phyloP scores from a whole-genome alignment of 2,888 invertebrate genomes.

The Scrobipalpa atriplicella region DNA sequence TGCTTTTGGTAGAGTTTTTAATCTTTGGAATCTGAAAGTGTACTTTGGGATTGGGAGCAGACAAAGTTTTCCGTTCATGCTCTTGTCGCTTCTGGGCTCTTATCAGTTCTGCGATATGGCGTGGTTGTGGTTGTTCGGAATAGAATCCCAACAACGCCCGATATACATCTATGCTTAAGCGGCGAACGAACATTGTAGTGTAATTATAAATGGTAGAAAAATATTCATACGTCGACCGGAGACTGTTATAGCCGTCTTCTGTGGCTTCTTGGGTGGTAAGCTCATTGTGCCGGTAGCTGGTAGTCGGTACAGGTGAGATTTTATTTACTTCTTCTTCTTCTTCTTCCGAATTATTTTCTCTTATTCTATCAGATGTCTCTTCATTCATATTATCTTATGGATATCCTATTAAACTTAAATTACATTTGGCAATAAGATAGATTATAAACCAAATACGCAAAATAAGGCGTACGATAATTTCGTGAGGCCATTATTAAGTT shows the following conservation, averaged over 20 bases:
- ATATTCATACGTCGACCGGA: conserved; percentile 62
- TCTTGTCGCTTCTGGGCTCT: conserved; percentile 53
- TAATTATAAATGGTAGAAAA: conserved; percentile 56
- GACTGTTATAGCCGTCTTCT: conserved; percentile 26
- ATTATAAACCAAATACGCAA: neutral
- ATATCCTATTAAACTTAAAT: conserved; percentile 33
- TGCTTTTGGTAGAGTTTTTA: neutral
- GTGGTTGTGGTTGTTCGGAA: conserved; percentile 55
- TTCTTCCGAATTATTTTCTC: conserved; percentile 46
- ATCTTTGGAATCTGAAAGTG: neutral
- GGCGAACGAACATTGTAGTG: conserved; percentile 57
- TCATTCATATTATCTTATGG: conserved; percentile 56
- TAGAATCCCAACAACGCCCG: conserved; percentile 49
- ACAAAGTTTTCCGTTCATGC: conserved; percentile 49
- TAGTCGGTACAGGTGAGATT: conserved; percentile 41
- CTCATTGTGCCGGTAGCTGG: conserved; percentile 34
- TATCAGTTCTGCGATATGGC: conserved; percentile 59
- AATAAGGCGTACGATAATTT: neutral
- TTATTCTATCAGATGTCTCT: conserved; percentile 50
- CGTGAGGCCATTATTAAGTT: neutral
- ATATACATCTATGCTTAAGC: conserved; percentile 61
- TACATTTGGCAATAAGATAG: conserved; percentile 14
- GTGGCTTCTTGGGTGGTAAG: neutral
- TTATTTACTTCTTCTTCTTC: conserved; percentile 24
- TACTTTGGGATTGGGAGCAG: neutral